Conservation (phyloP, 2,888 invertebrate genomes). For the Hypena proboscidalis region DNA sequence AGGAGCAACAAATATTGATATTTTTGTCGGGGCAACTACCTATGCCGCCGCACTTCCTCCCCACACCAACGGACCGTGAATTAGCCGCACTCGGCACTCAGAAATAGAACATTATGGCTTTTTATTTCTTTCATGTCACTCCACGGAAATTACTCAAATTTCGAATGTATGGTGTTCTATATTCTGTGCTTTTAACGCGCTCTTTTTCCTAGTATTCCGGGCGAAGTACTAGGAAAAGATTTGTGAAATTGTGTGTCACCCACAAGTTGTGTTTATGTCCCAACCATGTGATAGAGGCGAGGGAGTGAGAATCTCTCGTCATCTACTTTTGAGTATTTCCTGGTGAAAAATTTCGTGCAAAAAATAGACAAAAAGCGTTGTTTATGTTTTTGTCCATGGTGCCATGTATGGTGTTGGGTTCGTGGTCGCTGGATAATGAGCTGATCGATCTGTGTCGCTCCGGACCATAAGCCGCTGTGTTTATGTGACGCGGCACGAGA, state of each 20-base stretch:
- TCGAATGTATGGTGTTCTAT: constrained; percentile 13
- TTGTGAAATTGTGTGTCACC: no score
- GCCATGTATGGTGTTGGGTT: constrained; percentile 7
- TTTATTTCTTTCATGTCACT: constrained; percentile 39
- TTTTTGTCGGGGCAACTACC: constrained; percentile 46
- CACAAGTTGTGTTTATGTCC: no score
- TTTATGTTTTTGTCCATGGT: constrained; percentile 5
- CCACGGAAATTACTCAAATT: constrained; percentile 31
- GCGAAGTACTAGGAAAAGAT: no score
- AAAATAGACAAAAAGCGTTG: constrained; percentile 2
- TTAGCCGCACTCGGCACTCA: constrained; percentile 37
- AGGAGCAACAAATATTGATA: constrained; percentile 51
- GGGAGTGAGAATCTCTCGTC: no score
- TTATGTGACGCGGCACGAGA: neutral
- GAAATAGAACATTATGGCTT: constrained; percentile 49
- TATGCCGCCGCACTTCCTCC: constrained; percentile 48
- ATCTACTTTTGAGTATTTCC: no score
- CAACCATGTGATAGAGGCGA: no score
- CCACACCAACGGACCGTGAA: constrained; percentile 43
- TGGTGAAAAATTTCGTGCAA: no score
- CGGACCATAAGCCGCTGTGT: neutral
- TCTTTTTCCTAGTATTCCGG: constrained; percentile 7
- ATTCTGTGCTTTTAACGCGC: constrained; percentile 7
- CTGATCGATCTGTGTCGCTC: neutral
- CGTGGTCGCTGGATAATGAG: constrained; percentile 3